Evolutionary conservation across 2,888 invertebrate genomes (phyloP).

Genomic region (Macropis europaea): DNA sequence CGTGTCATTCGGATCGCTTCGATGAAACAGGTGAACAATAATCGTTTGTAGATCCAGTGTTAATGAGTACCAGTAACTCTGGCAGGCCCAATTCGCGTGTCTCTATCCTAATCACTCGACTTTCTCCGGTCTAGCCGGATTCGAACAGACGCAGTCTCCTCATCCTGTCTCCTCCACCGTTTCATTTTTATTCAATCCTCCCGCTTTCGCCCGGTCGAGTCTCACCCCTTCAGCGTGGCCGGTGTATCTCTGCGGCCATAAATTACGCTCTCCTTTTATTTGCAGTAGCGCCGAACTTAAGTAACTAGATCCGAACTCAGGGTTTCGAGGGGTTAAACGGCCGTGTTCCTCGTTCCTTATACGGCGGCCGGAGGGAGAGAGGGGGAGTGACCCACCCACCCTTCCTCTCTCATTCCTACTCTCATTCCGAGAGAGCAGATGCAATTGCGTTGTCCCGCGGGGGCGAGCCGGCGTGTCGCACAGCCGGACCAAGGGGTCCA

Average conservation of each 20-base stretch:
- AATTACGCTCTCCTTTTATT: conserved; percentile 65
- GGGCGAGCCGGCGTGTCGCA: conserved; percentile 62
- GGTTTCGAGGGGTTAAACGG: conserved; percentile 62
- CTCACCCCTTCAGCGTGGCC: conserved; percentile 43
- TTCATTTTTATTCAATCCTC: conserved; percentile 40
- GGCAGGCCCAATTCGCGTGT: too few relatives aligned
- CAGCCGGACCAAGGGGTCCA: conserved; percentile 61
- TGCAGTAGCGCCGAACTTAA: conserved; percentile 62
- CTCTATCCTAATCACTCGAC: too few relatives aligned
- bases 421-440: conserved; percentile 65
- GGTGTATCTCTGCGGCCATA: conserved; percentile 58
- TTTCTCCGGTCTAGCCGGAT: too few relatives aligned
- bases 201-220: conserved; percentile 43
- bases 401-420: conserved; percentile 15
- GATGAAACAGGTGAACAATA: too few relatives aligned
- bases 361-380: conserved; percentile 33
- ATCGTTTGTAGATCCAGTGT: too few relatives aligned
- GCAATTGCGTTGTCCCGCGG: conserved; percentile 70
- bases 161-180: conserved; percentile 1
- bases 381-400: conserved; percentile 27
- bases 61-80: too few relatives aligned
- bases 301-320: conserved; percentile 63
- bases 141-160: neutral
- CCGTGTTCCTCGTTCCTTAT: conserved; percentile 47
- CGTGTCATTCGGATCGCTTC: too few relatives aligned